Base-by-base conservation (phyloP, 2,888 invertebrate species). In the Hedychridium roseum region DNA sequence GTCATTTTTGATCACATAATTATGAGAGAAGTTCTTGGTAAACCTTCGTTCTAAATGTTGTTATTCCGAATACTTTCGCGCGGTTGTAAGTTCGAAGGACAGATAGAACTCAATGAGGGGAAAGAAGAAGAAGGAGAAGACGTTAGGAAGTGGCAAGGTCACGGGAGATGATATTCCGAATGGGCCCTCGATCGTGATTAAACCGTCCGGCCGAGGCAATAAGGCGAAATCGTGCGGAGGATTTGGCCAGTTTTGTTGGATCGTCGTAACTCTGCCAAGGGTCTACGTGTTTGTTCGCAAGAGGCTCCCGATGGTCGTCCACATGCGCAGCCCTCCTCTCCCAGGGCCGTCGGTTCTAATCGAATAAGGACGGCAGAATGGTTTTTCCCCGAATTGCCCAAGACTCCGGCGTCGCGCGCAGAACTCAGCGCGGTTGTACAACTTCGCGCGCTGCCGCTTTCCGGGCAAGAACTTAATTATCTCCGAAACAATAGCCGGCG, bases 401-500 rank as follows among this genome's bases (percentile, higher is more conserved):
- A 66, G 68, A 69, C 57, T 62, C 41, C 44, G 30, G 45, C 40
- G 46, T 36, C 43, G 54, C 54, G 45, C 44, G 50, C 36, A 56
- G 57, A 58, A 50, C 40, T 42, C 43, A 4, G 51, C 35, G 26
- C 38, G 31, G n/a, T 21, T n/a, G 36, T 46, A 31, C 38, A n/a
- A n/a, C n/a, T 32, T 44, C 39, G 40, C 42, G 45, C 61, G 46
- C 54, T 49, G 23, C 42, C 54, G 52, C 54, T 51, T 37, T 54
- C 51, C 54, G 48, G 50, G 65, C 68, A 71, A 72, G 71, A 72
- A 70, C 71, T 72, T 71, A 71, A 72, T 71, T 71, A 71, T 72
- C 71, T 71, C 70, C 63, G 68, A 70, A 72, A 71, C 72, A 71
- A 71, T 72, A 69, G 67, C 62, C 50, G 54, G 61, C 61, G 64